Percentiles rank a stretch among this genome's conserved stretches.
Evolutionary conservation across 1,140 invertebrate species (phyloP).

Genomic region (Euwallacea fornicatus): DNA sequence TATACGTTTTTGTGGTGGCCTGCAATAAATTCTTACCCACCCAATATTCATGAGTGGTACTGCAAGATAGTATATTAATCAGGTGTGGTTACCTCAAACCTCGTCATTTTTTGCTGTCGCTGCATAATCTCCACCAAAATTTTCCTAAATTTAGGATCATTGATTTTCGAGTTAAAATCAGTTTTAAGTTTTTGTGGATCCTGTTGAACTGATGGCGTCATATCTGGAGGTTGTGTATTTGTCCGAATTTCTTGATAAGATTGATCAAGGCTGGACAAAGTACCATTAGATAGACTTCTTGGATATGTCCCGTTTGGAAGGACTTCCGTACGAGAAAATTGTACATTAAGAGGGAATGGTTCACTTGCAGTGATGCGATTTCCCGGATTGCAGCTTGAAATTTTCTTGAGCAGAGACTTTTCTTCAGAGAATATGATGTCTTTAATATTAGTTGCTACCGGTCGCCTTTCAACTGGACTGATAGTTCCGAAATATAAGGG

Average conservation of each 20-base stretch:
- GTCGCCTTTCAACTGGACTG: slow-evolving; percentile 7
- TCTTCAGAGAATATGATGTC: slow-evolving; percentile 21
- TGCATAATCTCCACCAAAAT: slow-evolving; percentile 32
- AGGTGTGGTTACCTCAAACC: not conserved
- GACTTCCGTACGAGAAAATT: not conserved
- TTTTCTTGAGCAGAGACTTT: slow-evolving; percentile 17
- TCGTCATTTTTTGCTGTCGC: slow-evolving; percentile 20
- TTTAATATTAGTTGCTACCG: slow-evolving; percentile 21
- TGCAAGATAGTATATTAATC: not conserved
- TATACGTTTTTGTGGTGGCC: not conserved
- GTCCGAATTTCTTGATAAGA: not conserved
- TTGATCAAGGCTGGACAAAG: no score
- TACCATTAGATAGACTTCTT: not conserved
- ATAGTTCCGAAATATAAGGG: slow-evolving; percentile 26
- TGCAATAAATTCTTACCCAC: no score
- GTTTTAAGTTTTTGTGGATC: not conserved
- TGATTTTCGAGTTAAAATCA: slow-evolving; percentile 27
- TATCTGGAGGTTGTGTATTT: not conserved
- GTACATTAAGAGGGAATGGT: not conserved
- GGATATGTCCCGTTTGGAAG: not conserved
- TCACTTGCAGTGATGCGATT: not conserved
- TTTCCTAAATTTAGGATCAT: slow-evolving; percentile 28
- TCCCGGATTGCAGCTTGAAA: slow-evolving; percentile 12
- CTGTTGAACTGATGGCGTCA: no score
- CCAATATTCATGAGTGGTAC: no score